A percentile compares a stretch with the other conserved stretches of the same genome.
These are phyloP conservation scores for Tupaia chinensis DNA, from an alignment of 2,113 vertebrate species.

Conservation along the genomic window DNA sequence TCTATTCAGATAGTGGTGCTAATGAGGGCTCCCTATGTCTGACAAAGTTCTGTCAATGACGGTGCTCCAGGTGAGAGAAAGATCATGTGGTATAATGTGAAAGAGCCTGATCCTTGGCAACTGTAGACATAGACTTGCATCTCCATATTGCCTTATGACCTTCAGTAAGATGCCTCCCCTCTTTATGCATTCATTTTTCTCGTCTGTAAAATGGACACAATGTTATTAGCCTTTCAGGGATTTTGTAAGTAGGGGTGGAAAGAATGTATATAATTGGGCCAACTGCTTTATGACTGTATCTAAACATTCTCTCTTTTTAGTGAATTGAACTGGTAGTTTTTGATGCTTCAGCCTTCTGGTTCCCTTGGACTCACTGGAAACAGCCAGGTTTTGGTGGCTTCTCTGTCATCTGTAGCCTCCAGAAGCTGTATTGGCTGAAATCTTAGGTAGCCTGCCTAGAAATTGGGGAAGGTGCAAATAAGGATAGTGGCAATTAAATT, in stretches of 20 bases:
- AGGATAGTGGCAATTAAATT: neutral
- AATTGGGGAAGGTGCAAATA: neutral
- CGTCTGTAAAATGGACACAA: neutral
- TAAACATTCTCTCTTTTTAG: neutral
- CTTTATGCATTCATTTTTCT: neutral
- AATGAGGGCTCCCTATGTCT: neutral
- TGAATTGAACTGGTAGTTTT: neutral
- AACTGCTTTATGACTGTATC: neutral
- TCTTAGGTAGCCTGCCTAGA: neutral
- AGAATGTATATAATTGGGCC: neutral
- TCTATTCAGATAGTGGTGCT: neutral
- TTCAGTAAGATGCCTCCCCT: neutral
- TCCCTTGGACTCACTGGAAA: neutral
- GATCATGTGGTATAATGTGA: neutral
- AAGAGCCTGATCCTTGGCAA: neutral
- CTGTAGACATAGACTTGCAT: neutral
- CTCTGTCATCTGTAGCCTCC: too few species aligned
- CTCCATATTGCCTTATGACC: neutral
- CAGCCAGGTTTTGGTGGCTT: neutral
- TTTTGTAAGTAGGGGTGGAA: neutral
- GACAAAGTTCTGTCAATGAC: neutral
- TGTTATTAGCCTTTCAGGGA: neutral
- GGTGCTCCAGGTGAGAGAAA: neutral
- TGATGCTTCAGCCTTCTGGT: neutral
- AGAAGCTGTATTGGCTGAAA: neutral